These are phyloP conservation scores for Isurus oxyrinchus DNA, from an alignment of 2,113 vertebrate genomes.

Conservation along the genomic window DNA sequence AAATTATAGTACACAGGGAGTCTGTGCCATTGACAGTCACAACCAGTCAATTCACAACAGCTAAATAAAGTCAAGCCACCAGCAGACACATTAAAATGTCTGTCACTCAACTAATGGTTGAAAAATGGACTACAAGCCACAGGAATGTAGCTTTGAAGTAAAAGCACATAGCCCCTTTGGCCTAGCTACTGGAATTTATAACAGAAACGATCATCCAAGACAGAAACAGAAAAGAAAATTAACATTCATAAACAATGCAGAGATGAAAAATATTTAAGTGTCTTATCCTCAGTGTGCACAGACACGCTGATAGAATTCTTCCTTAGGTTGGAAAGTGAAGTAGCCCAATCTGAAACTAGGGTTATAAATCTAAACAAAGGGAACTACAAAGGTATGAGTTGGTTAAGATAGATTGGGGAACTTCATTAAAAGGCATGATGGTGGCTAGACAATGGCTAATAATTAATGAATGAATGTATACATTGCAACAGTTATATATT, in stretches of 20 bases:
- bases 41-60: neutral
- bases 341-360: too few species aligned
- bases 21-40: constrained; percentile 15
- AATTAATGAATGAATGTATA: too few species aligned
- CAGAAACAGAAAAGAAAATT: constrained; percentile 7
- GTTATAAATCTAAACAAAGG: too few species aligned
- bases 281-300: neutral
- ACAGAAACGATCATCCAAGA: neutral
- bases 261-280: neutral
- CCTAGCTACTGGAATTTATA: constrained; percentile 13
- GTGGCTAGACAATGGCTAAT: too few species aligned
- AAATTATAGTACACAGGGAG: neutral
- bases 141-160: constrained; percentile 19
- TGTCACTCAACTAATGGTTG: neutral
- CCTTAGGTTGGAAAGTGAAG: too few species aligned
- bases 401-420: too few species aligned
- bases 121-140: neutral
- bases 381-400: too few species aligned
- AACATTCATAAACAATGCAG: neutral
- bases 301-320: neutral
- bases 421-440: too few species aligned
- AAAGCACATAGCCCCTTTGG: neutral
- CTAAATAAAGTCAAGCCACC: constrained; percentile 1
- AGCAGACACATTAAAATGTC: neutral
- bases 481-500: too few species aligned